Conservation (phyloP, 2,888 invertebrate species). For the Pseudococcus viburni region DNA sequence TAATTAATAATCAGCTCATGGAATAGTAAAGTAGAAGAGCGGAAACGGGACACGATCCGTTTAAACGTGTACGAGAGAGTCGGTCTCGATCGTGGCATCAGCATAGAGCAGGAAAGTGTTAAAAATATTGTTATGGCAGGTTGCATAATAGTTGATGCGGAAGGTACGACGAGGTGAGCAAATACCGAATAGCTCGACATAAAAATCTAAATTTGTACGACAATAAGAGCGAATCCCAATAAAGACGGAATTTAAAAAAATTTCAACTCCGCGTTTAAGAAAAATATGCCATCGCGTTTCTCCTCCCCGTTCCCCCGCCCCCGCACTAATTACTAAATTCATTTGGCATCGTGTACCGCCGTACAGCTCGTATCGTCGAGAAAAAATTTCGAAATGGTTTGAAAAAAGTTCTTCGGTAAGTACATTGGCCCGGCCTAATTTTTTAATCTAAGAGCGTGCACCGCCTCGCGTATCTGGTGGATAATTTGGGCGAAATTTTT, state of each 20-base stretch:
- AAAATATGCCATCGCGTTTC: neutral
- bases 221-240: neutral
- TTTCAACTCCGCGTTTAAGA: neutral
- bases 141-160: slow-evolving; percentile 6
- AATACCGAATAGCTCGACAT: slow-evolving; percentile 16
- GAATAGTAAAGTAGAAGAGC: neutral
- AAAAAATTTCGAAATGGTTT: neutral
- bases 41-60: slow-evolving; percentile 37
- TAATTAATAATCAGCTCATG: slow-evolving; percentile 21
- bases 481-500: slow-evolving; percentile 13
- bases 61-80: neutral
- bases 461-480: neutral
- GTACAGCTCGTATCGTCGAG: neutral
- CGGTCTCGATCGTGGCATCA: neutral
- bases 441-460: neutral
- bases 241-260: neutral
- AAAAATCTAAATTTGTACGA: slow-evolving; percentile 31
- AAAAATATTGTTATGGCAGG: slow-evolving; percentile 38
- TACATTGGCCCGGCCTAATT: slow-evolving; percentile 50
- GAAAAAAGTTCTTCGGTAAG: slow-evolving; percentile 23
- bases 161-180: neutral
- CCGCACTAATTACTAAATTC: neutral
- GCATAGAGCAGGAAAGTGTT: slow-evolving; percentile 3
- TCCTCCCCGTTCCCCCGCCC: neutral
- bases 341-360: slow-evolving; percentile 12